These are phyloP conservation scores for Eurytoma adleriae DNA, from an alignment of 2,888 invertebrate species.

Conservation along the genomic window DNA sequence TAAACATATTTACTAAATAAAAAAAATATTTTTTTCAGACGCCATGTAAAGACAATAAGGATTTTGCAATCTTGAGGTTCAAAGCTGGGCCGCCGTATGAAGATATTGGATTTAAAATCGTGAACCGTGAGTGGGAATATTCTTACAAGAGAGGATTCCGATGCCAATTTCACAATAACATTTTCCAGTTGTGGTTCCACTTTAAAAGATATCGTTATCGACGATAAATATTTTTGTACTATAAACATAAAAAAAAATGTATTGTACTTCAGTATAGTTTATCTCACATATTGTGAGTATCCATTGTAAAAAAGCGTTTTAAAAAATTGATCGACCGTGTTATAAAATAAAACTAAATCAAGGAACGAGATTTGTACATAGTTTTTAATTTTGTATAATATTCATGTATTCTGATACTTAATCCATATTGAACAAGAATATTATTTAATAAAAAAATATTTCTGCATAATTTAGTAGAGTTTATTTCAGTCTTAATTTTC, in stretches of 20 bases:
- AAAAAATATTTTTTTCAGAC: conserved; percentile 79
- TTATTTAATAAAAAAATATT: too few species aligned
- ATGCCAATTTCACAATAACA: conserved; percentile 99
- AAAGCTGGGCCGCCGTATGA: conserved; percentile 99
- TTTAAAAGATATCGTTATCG: conserved; percentile 98
- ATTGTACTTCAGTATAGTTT: neutral
- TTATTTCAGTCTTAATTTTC: too few species aligned
- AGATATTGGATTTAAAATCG: conserved; percentile 99
- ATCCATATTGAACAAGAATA: too few species aligned
- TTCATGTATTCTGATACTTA: too few species aligned
- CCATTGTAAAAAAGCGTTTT: neutral
- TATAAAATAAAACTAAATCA: neutral
- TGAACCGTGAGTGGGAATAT: conserved; percentile 99
- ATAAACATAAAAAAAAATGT: neutral
- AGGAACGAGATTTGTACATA: neutral
- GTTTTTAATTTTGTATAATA: neutral
- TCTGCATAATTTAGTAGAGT: too few species aligned
- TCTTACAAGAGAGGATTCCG: conserved; percentile 98
- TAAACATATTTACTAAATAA: conserved; percentile 3
- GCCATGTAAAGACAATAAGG: conserved; percentile 92
- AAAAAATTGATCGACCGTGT: neutral
- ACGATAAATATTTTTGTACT: conserved; percentile 77
- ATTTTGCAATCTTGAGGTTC: conserved; percentile 96
- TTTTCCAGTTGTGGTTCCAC: conserved; percentile 99
- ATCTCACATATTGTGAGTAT: neutral